Conservation (phyloP, 2,888 invertebrate genomes). For the Euclidia mi region DNA sequence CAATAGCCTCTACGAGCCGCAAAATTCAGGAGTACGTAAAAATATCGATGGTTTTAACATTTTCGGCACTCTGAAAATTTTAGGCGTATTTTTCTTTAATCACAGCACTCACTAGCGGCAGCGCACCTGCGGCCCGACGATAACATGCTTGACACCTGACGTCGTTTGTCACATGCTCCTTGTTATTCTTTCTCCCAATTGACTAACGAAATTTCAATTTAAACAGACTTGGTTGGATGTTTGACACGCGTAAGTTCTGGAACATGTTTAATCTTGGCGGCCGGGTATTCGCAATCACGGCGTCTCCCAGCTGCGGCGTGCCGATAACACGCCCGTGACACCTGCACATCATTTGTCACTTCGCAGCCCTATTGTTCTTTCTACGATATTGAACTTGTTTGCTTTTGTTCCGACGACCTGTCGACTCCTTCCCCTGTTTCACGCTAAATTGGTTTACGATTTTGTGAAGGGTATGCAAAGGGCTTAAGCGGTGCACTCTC, state of each 20-base stretch:
- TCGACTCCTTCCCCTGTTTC: constrained; percentile 67
- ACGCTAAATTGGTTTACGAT: constrained; percentile 74
- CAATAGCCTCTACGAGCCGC: constrained; percentile 3
- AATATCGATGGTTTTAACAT: constrained; percentile 26
- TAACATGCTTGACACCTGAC: constrained; percentile 51
- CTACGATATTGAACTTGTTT: constrained; percentile 73
- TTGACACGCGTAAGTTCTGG: constrained; percentile 16
- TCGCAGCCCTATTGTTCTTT: constrained; percentile 71
- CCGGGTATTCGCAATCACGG: constrained; percentile 49
- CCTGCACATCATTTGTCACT: constrained; percentile 87
- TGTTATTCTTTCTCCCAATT: constrained; percentile 32
- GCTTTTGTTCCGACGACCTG: constrained; percentile 66
- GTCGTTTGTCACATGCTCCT: constrained; percentile 41
- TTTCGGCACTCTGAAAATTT: constrained; percentile 17
- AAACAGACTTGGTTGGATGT: constrained; percentile 2
- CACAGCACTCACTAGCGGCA: constrained; percentile 34
- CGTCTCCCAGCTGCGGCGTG: constrained; percentile 59
- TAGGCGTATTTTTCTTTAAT: constrained; percentile 47
- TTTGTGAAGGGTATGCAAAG: constrained; percentile 64
- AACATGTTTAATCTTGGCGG: constrained; percentile 44
- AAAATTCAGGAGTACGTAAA: constrained; percentile 22
- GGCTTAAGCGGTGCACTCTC: constrained; percentile 51
- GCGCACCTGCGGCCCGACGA: constrained; percentile 60
- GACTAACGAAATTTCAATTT: neutral
- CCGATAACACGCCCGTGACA: constrained; percentile 75